These are phyloP conservation scores for Caenorhabditis sulstoni DNA, from an alignment of 2,888 invertebrate genomes.

Conservation along the genomic window DNA sequence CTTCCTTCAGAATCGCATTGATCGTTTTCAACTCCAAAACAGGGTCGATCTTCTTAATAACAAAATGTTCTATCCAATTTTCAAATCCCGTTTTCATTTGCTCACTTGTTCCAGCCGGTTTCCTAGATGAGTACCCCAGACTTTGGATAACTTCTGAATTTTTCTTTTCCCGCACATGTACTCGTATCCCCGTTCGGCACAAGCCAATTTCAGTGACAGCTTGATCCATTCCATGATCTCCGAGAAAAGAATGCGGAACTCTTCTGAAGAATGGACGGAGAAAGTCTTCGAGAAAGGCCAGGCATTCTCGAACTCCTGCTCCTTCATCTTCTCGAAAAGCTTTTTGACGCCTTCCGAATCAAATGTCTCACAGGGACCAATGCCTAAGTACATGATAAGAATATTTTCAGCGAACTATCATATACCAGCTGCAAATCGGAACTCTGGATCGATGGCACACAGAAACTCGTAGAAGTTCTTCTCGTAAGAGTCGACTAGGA, in stretches of 20 bases:
- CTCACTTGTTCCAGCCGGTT: not conserved
- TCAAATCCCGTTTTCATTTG: no score
- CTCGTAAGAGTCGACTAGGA: conserved; percentile 3
- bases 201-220: conserved; percentile 25
- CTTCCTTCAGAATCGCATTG: conserved; percentile 10
- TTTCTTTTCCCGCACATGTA: conserved; percentile 3
- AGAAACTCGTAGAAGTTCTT: conserved; percentile 12
- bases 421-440: conserved; percentile 15
- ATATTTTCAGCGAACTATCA: not conserved
- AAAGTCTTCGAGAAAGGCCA: conserved; percentile 30
- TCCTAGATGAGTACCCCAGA: conserved; percentile 8
- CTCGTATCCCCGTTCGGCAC: conserved; percentile 29
- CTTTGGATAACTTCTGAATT: not conserved
- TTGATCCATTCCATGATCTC: conserved; percentile 16
- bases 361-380: conserved; percentile 36
- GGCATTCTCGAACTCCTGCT: not conserved
- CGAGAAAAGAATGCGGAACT: conserved; percentile 4
- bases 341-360: conserved; percentile 16
- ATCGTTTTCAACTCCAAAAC: conserved; percentile 30
- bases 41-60: conserved; percentile 27
- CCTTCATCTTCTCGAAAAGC: conserved; percentile 5
- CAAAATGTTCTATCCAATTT: no score
- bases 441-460: conserved; percentile 23
- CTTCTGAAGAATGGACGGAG: not conserved
- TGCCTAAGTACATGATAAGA: conserved; percentile 3